Evolutionary conservation across 2,888 invertebrate genomes (phyloP), one percentile per base, ranked within the genome.

Genomic region (Diarsia mendica): DNA sequence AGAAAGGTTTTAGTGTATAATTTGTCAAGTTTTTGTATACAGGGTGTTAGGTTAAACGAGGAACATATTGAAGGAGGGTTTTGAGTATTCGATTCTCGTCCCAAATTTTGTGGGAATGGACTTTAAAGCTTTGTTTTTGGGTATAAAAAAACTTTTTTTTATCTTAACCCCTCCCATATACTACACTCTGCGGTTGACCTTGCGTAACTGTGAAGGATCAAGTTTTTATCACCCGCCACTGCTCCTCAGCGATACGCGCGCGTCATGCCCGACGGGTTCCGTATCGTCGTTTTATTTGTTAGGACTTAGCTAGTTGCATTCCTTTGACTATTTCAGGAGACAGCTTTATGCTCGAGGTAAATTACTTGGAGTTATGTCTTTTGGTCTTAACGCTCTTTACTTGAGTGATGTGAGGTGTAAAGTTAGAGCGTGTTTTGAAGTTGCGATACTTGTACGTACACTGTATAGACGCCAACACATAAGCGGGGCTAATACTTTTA

Each of bases 121-220:
- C 28, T 28, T 28, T 28, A 28, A 28, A 28, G 28, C 28, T 28
- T 28, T 28, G 28, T 28, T 28, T 28, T 28, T 28, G 2, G 28
- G 28, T 28, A 28, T 28, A 28, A 28, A 28, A 28, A 28, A 28
- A 28, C 28, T 28, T 28, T 28, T 28, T 23, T 28, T 58, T 75
- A 81, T 89, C 83, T 75, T 3, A 55, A 23, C 10, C 0, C 8
- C 3, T 23, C 0, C 10, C 74, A 11, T 86, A 77, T 85, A 77
- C 85, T 87, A 11, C 33, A 10, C 77, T 68, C 70, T 87, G 84
- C 84, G 86, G 83, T 82, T 83, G 86, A 89, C 88, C 87, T 88
- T 89, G 88, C 86, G 83, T 84, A 86, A 86, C 85, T 84, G 75
- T 85, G 85, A 86, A 87, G 84, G 87, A 88, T 89, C 88, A 82